Base-by-base conservation (phyloP, 2,888 invertebrate species). In the Brenthis daphne region DNA sequence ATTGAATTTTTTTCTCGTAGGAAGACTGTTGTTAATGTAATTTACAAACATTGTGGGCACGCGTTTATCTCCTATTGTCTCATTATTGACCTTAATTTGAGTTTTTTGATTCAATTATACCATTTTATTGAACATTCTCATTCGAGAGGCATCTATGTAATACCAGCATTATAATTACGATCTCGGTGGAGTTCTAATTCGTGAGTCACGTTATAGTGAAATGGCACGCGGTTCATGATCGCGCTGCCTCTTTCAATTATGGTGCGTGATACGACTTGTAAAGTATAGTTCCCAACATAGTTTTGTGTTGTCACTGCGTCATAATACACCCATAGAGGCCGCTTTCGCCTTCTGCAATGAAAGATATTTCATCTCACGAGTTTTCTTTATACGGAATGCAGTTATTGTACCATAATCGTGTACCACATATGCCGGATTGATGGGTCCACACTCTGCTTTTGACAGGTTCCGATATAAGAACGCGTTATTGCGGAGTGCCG, bases 131-230 rank as follows among this genome's bases (percentile, higher is more conserved):
- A 82, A 83, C 79, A 80, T 85, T 83, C 77, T 82, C 82, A 82
- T 79, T 78, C 79, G 75, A 80, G 76, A 82, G 86, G 85, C 86
- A 85, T 85, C 83, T 89, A 88, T 88, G 86, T 87, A 87, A 88
- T 89, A 87, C 83, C 83, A 85, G 80, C 81, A 80, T 82, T 81
- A 83, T 91, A 90, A 89, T 91, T 89, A 88, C 86, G 84, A 88
- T 89, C 88, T 89, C 84, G 83, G 80, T 83, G 82, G 76, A 88
- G 89, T 82, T 90, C 89, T 91, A 90, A 90, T 90, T 91, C 91
- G 91, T 92, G 92, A 90, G 89, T 91, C 92, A 91, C 92, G 91
- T 88, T 80, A 83, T 80, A 82, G 85, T 85, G 87, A 89, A 89
- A 90, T 87, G 87, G 89, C 85, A 85, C 87, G 86, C 83, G 80